Percentiles rank a stretch among this genome's conserved stretches.
phyloP scores from a whole-genome alignment of 2,113 vertebrate genomes.

The Silurus meridionalis region DNA sequence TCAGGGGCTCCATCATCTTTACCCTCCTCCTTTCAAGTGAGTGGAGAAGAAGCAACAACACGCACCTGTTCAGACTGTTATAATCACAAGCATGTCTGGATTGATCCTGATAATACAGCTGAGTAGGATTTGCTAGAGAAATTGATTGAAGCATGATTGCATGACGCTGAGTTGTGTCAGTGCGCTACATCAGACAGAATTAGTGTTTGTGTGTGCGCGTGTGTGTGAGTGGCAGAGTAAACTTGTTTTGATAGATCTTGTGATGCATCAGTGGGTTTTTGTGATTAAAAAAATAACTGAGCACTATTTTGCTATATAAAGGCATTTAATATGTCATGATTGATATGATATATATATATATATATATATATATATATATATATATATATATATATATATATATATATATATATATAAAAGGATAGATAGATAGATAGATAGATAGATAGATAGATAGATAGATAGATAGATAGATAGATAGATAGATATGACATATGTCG shows the following conservation, averaged over 20 bases:
- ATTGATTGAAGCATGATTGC: slow-evolving; percentile 29
- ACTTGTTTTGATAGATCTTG: not conserved
- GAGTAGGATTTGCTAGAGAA: slow-evolving; percentile 2
- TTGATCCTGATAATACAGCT: slow-evolving; percentile 23
- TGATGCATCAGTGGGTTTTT: not conserved
- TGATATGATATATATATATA: not conserved
- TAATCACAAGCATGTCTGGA: slow-evolving; percentile 36
- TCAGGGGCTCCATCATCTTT: not conserved
- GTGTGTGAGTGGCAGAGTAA: not conserved
- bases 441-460: no score
- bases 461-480: no score
- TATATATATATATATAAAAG: no score
- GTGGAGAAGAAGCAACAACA: slow-evolving; percentile 4
- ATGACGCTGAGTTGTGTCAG: slow-evolving; percentile 14
- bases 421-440: no score
- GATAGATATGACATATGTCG: no score
- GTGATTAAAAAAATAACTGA: not conserved
- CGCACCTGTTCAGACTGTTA: slow-evolving; percentile 28
- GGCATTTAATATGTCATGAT: not conserved
- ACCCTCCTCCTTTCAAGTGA: slow-evolving; percentile 1
- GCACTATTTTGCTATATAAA: not conserved
- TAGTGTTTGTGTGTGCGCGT: not conserved
- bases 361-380: no score
- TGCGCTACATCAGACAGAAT: not conserved
- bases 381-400: no score